phyloP scores from a whole-genome alignment of 2,888 invertebrate genomes.

The Psylliodes chrysocephalus region DNA sequence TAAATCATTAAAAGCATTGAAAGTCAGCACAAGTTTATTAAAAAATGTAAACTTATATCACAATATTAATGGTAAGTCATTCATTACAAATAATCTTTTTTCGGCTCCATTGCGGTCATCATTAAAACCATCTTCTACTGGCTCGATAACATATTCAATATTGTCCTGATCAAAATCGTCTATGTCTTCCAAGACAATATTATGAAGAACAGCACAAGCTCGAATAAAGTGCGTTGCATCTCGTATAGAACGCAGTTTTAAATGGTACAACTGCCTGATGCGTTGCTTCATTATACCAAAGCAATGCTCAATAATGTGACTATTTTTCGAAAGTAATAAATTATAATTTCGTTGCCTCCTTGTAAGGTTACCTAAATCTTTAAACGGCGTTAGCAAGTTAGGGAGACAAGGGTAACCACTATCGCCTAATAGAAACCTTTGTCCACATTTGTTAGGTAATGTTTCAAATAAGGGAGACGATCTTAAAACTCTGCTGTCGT shows the following conservation, averaged over 20 bases:
- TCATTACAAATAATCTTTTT: no score
- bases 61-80: no score
- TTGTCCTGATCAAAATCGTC: no score
- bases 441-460: conserved; percentile 37
- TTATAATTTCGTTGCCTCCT: conserved; percentile 16
- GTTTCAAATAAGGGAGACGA: conserved; percentile 18
- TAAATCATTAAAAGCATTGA: no score
- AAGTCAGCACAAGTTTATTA: no score
- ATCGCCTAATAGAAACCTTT: conserved; percentile 40
- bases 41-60: no score
- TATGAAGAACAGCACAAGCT: conserved; percentile 24
- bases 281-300: conserved; percentile 24
- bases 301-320: conserved; percentile 3
- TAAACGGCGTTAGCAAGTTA: conserved; percentile 42
- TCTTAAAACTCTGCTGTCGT: no score
- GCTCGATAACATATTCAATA: neutral
- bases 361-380: conserved; percentile 32
- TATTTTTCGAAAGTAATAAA: neutral
- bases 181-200: neutral
- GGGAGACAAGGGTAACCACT: conserved; percentile 44
- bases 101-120: neutral
- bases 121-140: neutral
- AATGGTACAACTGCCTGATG: no score
- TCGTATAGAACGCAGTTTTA: conserved; percentile 15
- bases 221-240: conserved; percentile 28